Evolutionary conservation across 2,113 vertebrate species (phyloP), one percentile per base, ranked within the genome.

Genomic region (Vidua macroura): DNA sequence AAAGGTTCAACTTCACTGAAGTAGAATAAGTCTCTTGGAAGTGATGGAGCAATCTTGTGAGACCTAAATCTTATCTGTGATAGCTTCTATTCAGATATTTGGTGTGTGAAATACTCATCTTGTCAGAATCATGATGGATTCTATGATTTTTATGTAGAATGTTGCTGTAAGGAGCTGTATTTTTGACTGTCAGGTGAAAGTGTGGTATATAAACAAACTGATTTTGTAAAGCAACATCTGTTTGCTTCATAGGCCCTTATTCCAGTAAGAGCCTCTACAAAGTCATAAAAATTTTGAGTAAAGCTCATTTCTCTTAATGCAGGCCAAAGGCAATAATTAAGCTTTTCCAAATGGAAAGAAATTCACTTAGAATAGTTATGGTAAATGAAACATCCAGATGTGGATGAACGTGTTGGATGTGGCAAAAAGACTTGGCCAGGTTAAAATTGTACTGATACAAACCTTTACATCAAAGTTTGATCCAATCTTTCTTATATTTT

Each of bases 51-150:
- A 90, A 52, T 93, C 25, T 44, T 20, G 13, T 77, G 87, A 94
- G 79, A 95, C 39, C 83, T 95, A 96, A 96, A 95, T 96, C 84
- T 95, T 64, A 91, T 92, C 90, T 96, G 43, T 83, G 89, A 92
- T 60, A 30, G 69, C 76, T 96, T 96, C 67, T 81, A 43, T 88
- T 96, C 83, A 90, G 86, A 79, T 93, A 90, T 89, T 97, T 97
- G 83, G 69, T 91, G 63, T 70, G 53, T 85, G 58, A 97, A 97
- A 91, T 86, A 90, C 67, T 97, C 68, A 63, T 96, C 91, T 96
- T 91, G 90, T 90, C 93, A 98, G 94, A 88, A 96, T 96, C 82
- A 82, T 90, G 84, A 95, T 93, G 73, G 67, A 86, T 89, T 92
- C 72, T 88, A 66, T 89, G 46, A 83, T 95, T 97, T 94, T 95